These are phyloP conservation scores for Tachystola acroxantha DNA, from an alignment of 2,888 invertebrate species.

Conservation along the genomic window DNA sequence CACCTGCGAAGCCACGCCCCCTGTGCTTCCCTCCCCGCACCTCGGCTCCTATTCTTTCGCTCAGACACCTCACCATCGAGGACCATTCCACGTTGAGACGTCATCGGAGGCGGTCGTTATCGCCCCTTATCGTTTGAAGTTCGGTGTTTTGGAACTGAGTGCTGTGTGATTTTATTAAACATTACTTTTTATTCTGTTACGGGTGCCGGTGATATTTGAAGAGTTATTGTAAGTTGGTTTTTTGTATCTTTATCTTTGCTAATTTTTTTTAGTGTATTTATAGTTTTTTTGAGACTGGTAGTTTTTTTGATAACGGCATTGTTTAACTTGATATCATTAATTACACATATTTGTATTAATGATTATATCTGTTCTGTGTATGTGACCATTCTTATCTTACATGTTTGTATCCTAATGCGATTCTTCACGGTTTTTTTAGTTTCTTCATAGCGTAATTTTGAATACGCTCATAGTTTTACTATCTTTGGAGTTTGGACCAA, in stretches of 20 bases:
- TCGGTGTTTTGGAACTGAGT: constrained; percentile 52
- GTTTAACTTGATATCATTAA: too few relatives aligned
- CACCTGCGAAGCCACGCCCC: constrained; percentile 68
- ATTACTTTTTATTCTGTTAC: constrained; percentile 42
- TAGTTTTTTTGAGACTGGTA: too few relatives aligned
- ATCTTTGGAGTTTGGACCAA: too few relatives aligned
- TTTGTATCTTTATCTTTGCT: constrained; percentile 1
- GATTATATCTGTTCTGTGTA: too few relatives aligned
- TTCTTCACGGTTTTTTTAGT: too few relatives aligned
- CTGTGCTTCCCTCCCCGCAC: constrained; percentile 28
- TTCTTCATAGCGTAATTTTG: too few relatives aligned
- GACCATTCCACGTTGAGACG: constrained; percentile 60
- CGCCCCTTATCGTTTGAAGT: constrained; percentile 29
- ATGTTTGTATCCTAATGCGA: too few relatives aligned
- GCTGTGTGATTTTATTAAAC: constrained; percentile 43
- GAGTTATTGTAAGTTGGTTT: constrained; percentile 25
- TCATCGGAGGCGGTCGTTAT: constrained; percentile 44
- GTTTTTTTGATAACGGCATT: too few relatives aligned
- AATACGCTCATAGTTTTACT: too few relatives aligned
- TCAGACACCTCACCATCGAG: constrained; percentile 44
- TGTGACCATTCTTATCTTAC: too few relatives aligned
- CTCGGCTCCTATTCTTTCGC: constrained; percentile 47
- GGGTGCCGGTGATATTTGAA: constrained; percentile 7
- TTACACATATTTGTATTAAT: too few relatives aligned
- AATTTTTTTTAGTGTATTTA: too few relatives aligned